These are phyloP conservation scores for Cisticola juncidis DNA, from an alignment of 2,113 vertebrate species.

Conservation along the genomic window DNA sequence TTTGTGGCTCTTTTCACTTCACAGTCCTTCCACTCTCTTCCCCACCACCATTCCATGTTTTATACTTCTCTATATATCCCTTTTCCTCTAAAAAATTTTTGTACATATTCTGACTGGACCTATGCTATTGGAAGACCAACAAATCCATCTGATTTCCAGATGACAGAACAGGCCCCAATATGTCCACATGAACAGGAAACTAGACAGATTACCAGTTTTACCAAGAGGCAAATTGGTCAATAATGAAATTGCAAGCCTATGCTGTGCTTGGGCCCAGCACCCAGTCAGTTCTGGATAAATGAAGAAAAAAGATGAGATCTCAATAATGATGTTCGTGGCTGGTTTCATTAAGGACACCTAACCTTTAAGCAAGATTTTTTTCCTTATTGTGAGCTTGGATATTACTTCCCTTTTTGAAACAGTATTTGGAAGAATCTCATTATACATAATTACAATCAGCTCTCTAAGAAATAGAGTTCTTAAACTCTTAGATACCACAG, in stretches of 20 bases:
- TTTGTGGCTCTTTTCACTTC: background rate
- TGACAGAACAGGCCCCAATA: background rate
- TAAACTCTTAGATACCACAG: background rate
- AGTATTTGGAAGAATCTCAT: background rate
- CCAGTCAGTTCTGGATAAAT: background rate
- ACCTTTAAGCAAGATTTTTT: background rate
- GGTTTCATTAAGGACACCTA: background rate
- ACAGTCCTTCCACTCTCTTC: background rate
- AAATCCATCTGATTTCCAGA: background rate
- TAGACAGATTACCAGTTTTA: background rate
- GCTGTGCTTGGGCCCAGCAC: background rate
- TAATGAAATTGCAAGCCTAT: background rate
- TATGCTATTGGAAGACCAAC: background rate
- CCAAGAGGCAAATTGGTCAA: background rate
- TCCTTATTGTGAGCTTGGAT: background rate
- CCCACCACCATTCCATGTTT: background rate
- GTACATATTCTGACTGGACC: background rate
- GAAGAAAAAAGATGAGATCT: background rate
- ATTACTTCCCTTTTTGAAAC: background rate
- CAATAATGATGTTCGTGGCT: background rate
- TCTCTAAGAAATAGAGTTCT: background rate
- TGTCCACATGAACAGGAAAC: background rate
- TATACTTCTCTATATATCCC: background rate
- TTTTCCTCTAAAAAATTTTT: background rate
- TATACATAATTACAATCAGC: background rate